phyloP scores from a whole-genome alignment of 2,888 invertebrate genomes.

The Nezara viridula region DNA sequence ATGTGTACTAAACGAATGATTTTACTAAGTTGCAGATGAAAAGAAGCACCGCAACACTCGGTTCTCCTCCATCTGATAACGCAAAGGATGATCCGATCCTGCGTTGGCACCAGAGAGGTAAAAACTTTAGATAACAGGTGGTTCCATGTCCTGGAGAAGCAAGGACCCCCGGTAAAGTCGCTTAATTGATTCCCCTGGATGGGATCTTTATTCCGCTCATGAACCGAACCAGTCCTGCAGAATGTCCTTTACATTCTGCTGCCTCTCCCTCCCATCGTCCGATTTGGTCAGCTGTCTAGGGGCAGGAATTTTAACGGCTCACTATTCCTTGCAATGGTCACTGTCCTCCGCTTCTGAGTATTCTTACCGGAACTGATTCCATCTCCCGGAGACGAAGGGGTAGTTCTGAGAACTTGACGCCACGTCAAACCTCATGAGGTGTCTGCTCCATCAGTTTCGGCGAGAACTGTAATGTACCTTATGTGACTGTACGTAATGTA shows the following conservation, averaged over 20 bases:
- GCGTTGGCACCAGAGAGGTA: not conserved
- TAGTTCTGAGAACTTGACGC: no score
- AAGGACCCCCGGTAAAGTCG: not conserved
- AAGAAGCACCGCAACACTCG: not conserved
- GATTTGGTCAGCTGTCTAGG: conserved; percentile 30
- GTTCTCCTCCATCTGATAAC: not conserved
- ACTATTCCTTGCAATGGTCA: conserved; percentile 45
- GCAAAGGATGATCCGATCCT: not conserved
- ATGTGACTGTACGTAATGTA: no score
- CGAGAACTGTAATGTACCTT: no score
- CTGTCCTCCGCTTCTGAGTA: conserved; percentile 34
- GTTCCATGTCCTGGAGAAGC: not conserved
- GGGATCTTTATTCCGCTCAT: conserved; percentile 38
- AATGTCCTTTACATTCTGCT: conserved; percentile 5
- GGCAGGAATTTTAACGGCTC: conserved; percentile 46
- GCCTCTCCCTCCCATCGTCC: not conserved
- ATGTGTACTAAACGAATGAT: not conserved
- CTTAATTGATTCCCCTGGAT: conserved; percentile 40
- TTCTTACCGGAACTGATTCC: conserved; percentile 45
- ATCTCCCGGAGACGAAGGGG: not conserved
- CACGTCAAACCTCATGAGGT: not conserved
- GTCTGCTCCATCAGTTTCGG: not conserved
- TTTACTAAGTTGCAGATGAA: not conserved
- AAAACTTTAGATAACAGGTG: not conserved
- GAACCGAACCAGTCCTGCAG: conserved; percentile 19